Conservation (phyloP, 2,888 invertebrate species). For the Cyclophora albipunctata region DNA sequence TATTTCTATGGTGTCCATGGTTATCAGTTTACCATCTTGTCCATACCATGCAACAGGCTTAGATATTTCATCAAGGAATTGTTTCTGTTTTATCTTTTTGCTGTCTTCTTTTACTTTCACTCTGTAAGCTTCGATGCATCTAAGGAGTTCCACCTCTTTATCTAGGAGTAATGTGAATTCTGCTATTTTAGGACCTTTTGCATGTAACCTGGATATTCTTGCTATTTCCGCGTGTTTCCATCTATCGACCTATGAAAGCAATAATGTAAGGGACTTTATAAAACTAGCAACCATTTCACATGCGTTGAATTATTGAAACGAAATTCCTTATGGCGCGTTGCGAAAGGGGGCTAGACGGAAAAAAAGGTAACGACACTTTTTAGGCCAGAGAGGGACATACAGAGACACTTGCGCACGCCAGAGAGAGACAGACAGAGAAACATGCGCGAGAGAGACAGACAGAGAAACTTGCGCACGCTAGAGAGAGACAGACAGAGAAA, state of each 20-base stretch:
- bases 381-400: too few relatives aligned
- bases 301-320: too few relatives aligned
- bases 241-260: constrained; percentile 70
- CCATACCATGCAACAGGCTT: constrained; percentile 85
- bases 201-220: constrained; percentile 77
- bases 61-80: constrained; percentile 80
- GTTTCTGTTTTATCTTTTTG: constrained; percentile 75
- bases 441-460: too few relatives aligned
- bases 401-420: too few relatives aligned
- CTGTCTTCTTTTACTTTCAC: constrained; percentile 76
- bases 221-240: constrained; percentile 80
- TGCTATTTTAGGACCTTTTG: constrained; percentile 81
- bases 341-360: too few relatives aligned
- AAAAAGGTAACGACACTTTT: too few relatives aligned
- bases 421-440: too few relatives aligned
- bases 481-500: too few relatives aligned
- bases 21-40: constrained; percentile 80
- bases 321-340: too few relatives aligned
- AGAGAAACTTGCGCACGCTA: too few relatives aligned
- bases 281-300: too few relatives aligned
- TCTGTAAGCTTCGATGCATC: constrained; percentile 81
- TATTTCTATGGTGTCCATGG: constrained; percentile 88
- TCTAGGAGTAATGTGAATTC: constrained; percentile 82
- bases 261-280: neutral
- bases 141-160: constrained; percentile 82